A percentile compares a stretch with the other conserved stretches of the same genome.
phyloP scores from a whole-genome alignment of 37 sponge, comb jelly and placozoan species.

The Tethya wilhelma region DNA sequence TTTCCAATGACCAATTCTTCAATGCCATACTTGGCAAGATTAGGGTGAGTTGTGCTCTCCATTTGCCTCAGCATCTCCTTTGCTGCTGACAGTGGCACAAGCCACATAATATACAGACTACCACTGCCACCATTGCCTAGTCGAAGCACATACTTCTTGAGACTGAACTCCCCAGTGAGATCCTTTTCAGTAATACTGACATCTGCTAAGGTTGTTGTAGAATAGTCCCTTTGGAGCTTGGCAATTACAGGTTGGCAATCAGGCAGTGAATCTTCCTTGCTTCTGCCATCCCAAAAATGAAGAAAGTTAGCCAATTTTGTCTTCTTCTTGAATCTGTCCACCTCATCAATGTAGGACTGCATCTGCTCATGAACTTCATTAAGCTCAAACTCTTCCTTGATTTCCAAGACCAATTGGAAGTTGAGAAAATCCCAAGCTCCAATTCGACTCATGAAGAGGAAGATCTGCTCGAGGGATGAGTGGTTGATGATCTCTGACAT shows the following conservation, averaged over 20 bases:
- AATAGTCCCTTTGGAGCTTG: neutral
- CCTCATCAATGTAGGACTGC: neutral
- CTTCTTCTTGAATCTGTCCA: neutral
- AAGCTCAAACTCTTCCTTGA: neutral
- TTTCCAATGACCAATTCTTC: no score
- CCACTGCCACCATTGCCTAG: neutral
- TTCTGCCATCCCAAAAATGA: neutral
- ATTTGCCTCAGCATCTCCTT: neutral
- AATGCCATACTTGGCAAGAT: no score
- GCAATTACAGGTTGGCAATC: neutral
- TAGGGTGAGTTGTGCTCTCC: no score
- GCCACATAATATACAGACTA: slow-evolving; percentile 1
- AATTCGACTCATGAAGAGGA: slow-evolving; percentile 3
- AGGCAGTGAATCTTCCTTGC: neutral
- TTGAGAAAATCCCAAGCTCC: neutral
- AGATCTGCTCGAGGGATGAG: neutral
- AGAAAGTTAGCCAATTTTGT: neutral
- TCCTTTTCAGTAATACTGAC: neutral
- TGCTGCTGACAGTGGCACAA: neutral
- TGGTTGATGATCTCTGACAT: neutral
- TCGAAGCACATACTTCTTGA: neutral
- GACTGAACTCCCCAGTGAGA: neutral
- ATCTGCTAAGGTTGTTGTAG: neutral
- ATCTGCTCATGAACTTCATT: neutral
- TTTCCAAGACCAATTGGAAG: neutral